A percentile compares a stretch with the other conserved stretches of the same genome.
Evolutionary conservation across 92 coral and sea anemone species (phyloP).

Genomic region (Plumapathes pennacea): DNA sequence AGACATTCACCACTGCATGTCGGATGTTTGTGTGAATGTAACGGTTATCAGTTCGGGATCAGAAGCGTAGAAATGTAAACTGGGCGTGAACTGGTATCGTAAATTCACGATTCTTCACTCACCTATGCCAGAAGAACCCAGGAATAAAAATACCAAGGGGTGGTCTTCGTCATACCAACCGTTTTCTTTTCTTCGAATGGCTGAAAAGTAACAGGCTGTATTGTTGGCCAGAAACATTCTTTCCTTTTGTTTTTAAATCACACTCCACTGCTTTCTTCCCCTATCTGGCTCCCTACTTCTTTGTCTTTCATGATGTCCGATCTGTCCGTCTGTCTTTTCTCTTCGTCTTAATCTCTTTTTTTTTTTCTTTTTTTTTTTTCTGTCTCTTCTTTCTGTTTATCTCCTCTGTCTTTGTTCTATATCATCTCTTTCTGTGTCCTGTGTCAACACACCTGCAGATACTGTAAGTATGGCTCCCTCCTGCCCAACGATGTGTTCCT

Average conservation of each 20-base stretch:
- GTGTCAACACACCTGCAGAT: constrained; percentile 70
- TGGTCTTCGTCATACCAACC: constrained; percentile 99
- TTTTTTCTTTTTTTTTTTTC: constrained; percentile 4
- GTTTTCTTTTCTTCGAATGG: constrained; percentile 94
- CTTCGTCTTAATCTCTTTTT: constrained; percentile 1
- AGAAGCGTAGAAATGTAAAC: too few relatives aligned
- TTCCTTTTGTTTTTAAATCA: not conserved
- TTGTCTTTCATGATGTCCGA: not conserved
- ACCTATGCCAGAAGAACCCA: constrained; percentile 99
- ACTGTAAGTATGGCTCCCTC: constrained; percentile 95
- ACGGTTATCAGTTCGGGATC: too few relatives aligned
- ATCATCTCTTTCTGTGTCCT: not conserved
- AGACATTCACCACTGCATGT: too few relatives aligned
- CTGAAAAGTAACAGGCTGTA: too few relatives aligned
- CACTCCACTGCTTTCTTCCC: constrained; percentile 7
- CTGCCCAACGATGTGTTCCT: constrained; percentile 94
- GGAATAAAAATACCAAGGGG: constrained; percentile 88
- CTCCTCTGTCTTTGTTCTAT: constrained; percentile 1
- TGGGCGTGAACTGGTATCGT: too few relatives aligned
- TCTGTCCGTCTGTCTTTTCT: constrained; percentile 1
- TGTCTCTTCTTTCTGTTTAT: not conserved
- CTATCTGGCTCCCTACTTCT: constrained; percentile 1
- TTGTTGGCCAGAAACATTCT: not conserved
- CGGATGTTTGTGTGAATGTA: too few relatives aligned
- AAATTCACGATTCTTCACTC: too few relatives aligned